Percentiles rank a stretch among this genome's conserved stretches.
Conservation (phyloP, 2,113 vertebrate species). For the Colossoma macropomum region DNA sequence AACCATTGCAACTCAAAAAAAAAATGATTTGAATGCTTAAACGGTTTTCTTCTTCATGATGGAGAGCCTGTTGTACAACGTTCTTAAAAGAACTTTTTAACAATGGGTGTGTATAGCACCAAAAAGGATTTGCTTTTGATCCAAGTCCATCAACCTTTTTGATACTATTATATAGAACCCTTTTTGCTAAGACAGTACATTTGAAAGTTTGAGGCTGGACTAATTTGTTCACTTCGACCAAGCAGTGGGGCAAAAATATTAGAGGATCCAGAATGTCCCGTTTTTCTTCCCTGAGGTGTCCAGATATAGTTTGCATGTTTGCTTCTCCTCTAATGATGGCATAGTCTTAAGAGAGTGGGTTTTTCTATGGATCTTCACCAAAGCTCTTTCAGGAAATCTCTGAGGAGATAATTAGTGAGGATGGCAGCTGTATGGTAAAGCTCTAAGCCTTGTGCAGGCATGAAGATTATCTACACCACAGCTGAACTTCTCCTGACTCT, state of each 20-base stretch:
- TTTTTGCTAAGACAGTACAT: not conserved
- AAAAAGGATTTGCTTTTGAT: no score
- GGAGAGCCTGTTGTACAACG: no score
- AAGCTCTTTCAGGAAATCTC: slow-evolving; percentile 63
- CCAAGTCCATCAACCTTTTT: no score
- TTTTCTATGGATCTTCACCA: not conserved
- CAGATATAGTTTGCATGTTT: not conserved
- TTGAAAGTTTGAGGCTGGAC: not conserved
- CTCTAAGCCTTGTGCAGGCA: slow-evolving; percentile 61
- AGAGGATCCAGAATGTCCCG: not conserved
- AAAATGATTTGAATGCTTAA: no score
- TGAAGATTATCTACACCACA: slow-evolving; percentile 40
- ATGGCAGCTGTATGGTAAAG: slow-evolving; percentile 56
- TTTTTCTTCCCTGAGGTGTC: not conserved
- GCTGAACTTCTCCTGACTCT: slow-evolving; percentile 47
- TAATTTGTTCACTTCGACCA: not conserved
- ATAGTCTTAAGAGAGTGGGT: not conserved
- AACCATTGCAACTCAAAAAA: no score
- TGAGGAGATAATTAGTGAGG: slow-evolving; percentile 71
- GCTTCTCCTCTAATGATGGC: slow-evolving; percentile 10
- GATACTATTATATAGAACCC: no score
- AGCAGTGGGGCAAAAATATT: not conserved
- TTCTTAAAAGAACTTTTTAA: no score
- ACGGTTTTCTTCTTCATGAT: no score
- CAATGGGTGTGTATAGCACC: no score